Conservation (phyloP, 2,888 invertebrate genomes). For the Hemistola chrysoprasaria region DNA sequence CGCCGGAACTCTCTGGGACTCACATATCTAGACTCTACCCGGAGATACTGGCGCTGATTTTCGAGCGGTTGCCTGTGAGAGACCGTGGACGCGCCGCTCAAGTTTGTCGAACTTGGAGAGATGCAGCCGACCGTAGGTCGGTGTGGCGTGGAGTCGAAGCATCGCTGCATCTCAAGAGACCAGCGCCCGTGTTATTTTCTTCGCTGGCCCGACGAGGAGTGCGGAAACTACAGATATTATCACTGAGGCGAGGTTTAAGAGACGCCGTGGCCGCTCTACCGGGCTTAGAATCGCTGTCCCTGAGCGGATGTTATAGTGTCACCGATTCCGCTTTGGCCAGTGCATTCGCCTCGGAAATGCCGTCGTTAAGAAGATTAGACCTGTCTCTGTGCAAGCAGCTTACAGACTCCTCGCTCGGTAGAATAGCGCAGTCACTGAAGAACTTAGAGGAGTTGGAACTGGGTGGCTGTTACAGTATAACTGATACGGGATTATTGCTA, state of each 20-base stretch:
- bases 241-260: conserved; percentile 89
- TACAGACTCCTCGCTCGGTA: conserved; percentile 93
- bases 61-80: conserved; percentile 92
- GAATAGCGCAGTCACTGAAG: conserved; percentile 92
- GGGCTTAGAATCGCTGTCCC: conserved; percentile 92
- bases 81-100: conserved; percentile 96
- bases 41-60: conserved; percentile 95
- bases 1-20: conserved; percentile 81
- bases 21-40: conserved; percentile 95
- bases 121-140: conserved; percentile 94
- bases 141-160: conserved; percentile 98
- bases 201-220: conserved; percentile 94
- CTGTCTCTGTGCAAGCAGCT: conserved; percentile 97
- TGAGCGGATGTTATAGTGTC: conserved; percentile 97
- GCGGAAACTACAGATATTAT: conserved; percentile 93
- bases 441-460: conserved; percentile 94
- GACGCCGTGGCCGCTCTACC: conserved; percentile 94
- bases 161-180: conserved; percentile 91
- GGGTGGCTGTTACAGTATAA: conserved; percentile 95
- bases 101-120: conserved; percentile 94
- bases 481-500: conserved; percentile 92
- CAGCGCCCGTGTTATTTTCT: conserved; percentile 92
- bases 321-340: conserved; percentile 92
- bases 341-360: conserved; percentile 90
- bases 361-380: conserved; percentile 90